phyloP scores from a whole-genome alignment of 2,888 invertebrate species.

The Tethea ocularis region DNA sequence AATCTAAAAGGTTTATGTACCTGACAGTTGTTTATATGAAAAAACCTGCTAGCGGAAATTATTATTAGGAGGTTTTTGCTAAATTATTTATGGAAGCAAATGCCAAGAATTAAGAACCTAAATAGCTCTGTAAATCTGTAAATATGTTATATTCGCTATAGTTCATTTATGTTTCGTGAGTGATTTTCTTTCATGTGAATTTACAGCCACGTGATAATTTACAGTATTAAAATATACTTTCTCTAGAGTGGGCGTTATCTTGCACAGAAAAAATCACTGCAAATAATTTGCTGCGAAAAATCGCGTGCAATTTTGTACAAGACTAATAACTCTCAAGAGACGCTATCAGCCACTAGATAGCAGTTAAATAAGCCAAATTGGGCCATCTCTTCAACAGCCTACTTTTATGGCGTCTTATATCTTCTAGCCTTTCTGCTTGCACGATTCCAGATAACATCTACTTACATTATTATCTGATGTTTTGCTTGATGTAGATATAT shows the following conservation, averaged over 20 bases:
- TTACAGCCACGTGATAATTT: background rate
- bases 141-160: too few species aligned
- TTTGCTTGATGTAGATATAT: constrained; percentile 15
- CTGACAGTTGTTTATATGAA: too few species aligned
- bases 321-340: constrained; percentile 67
- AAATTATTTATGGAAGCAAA: too few species aligned
- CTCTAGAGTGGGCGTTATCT: background rate
- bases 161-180: too few species aligned
- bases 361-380: constrained; percentile 77
- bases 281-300: constrained; percentile 63
- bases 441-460: constrained; percentile 49
- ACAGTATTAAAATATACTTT: background rate
- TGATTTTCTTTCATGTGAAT: too few species aligned
- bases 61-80: too few species aligned
- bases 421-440: constrained; percentile 53
- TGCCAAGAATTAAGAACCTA: too few species aligned
- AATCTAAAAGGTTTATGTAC: too few species aligned
- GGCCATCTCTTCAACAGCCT: constrained; percentile 60
- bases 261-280: constrained; percentile 40
- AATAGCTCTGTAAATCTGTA: too few species aligned
- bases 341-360: constrained; percentile 65
- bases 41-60: too few species aligned
- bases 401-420: constrained; percentile 64
- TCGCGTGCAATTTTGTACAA: constrained; percentile 61
- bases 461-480: constrained; percentile 40